These are phyloP conservation scores for Steinernema carpocapsae DNA, from an alignment of 2,888 invertebrate species.

Conservation along the genomic window DNA sequence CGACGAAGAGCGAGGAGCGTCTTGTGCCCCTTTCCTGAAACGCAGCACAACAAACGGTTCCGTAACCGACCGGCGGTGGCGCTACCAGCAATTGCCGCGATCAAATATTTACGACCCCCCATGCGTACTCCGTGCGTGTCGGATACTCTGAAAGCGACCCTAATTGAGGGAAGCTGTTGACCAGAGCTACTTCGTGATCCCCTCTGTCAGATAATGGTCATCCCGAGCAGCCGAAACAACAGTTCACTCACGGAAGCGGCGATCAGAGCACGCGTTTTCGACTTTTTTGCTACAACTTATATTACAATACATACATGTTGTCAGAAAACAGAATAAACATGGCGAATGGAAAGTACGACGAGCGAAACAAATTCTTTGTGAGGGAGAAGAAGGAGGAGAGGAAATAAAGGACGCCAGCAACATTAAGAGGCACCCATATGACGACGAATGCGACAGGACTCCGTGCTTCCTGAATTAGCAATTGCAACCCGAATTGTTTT, in stretches of 20 bases:
- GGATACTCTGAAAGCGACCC: neutral
- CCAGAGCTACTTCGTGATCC: no score
- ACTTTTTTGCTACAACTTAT: slow-evolving; percentile 28
- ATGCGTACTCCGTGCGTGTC: neutral
- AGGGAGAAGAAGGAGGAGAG: no score
- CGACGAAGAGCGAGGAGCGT: no score
- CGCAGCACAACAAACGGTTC: neutral
- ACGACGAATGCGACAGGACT: slow-evolving; percentile 5
- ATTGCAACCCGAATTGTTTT: slow-evolving; percentile 13
- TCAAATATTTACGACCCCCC: neutral
- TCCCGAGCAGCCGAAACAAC: no score
- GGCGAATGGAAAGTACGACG: neutral
- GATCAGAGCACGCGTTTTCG: slow-evolving; percentile 5
- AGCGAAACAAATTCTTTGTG: neutral
- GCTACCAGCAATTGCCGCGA: neutral
- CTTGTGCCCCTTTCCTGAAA: slow-evolving; percentile 18
- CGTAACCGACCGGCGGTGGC: neutral
- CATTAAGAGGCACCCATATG: slow-evolving; percentile 19
- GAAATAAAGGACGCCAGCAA: slow-evolving; percentile 5
- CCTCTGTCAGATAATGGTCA: no score
- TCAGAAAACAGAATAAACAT: slow-evolving; percentile 4
- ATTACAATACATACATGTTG: slow-evolving; percentile 27
- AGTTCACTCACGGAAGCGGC: no score
- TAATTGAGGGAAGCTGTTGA: no score
- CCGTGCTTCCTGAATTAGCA: slow-evolving; percentile 5